Percentiles rank a stretch among this genome's conserved stretches.
phyloP scores from a whole-genome alignment of 2,888 invertebrate species.

The Ectobius pallidus region DNA sequence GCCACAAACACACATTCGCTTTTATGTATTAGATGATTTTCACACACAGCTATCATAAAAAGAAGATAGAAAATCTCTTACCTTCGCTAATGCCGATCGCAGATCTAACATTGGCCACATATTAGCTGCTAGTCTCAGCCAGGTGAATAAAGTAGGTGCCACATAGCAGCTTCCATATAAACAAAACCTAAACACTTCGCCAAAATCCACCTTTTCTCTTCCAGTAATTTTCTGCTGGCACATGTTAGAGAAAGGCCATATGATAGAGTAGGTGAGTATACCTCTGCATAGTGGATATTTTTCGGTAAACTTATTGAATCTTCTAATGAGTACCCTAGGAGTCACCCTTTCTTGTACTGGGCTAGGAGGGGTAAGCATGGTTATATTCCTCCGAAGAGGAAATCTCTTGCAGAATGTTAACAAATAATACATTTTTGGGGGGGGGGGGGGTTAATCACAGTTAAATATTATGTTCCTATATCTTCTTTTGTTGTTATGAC shows the following conservation, averaged over 20 bases:
- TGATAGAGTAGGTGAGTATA: slow-evolving; percentile 72
- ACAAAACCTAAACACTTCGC: slow-evolving; percentile 72
- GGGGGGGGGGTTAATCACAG: no score
- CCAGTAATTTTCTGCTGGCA: slow-evolving; percentile 74
- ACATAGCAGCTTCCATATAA: slow-evolving; percentile 81
- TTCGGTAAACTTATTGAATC: slow-evolving; percentile 43
- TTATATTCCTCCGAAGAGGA: background rate
- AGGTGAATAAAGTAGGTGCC: slow-evolving; percentile 79
- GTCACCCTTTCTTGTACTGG: background rate
- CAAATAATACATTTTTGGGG: background rate
- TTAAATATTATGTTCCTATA: no score
- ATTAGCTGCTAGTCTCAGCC: slow-evolving; percentile 76
- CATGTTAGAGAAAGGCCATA: slow-evolving; percentile 76
- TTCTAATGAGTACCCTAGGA: background rate
- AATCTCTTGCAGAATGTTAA: background rate
- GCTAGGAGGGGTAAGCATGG: background rate
- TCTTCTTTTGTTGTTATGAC: background rate
- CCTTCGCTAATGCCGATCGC: slow-evolving; percentile 37
- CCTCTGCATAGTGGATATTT: slow-evolving; percentile 63
- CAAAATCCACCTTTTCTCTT: slow-evolving; percentile 54
- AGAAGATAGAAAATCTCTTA: no score
- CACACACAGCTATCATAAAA: no score
- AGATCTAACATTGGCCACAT: slow-evolving; percentile 34
- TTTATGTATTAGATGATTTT: no score
- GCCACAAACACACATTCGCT: no score